These are phyloP conservation scores for Dolichotis patagonum DNA, from an alignment of 2,113 vertebrate species.

Conservation along the genomic window DNA sequence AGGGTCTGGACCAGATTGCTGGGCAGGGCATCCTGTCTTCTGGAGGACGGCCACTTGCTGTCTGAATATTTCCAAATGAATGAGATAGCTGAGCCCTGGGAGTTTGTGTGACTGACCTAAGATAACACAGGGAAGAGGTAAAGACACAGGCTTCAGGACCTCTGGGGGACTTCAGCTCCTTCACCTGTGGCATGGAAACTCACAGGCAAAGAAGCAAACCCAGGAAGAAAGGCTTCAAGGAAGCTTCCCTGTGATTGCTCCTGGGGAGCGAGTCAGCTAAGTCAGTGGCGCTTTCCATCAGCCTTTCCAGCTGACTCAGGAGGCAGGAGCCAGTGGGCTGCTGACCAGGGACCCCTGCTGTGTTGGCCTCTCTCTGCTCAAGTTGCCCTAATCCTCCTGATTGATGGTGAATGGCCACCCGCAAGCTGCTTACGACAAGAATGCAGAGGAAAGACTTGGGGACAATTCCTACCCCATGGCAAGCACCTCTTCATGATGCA, in stretches of 20 bases:
- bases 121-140: background rate
- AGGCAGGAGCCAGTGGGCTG: background rate
- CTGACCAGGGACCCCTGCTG: fast-evolving
- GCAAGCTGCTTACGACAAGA: background rate
- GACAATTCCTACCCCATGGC: background rate
- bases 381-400: background rate
- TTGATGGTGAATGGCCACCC: background rate
- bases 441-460: background rate
- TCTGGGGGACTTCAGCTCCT: background rate
- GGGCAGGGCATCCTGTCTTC: background rate
- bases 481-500: background rate
- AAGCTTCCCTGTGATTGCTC: background rate
- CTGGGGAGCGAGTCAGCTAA: background rate
- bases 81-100: background rate
- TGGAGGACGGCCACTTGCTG: background rate
- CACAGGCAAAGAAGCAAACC: background rate
- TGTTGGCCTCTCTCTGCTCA: fast-evolving
- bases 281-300: background rate
- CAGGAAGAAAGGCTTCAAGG: background rate
- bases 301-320: background rate
- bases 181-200: background rate
- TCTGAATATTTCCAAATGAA: constrained; percentile 6
- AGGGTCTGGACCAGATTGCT: background rate
- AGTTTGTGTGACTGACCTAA: background rate
- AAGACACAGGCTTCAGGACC: constrained; percentile 6